Base-by-base conservation (phyloP, 2,113 vertebrate genomes). In the Prinia subflava region DNA sequence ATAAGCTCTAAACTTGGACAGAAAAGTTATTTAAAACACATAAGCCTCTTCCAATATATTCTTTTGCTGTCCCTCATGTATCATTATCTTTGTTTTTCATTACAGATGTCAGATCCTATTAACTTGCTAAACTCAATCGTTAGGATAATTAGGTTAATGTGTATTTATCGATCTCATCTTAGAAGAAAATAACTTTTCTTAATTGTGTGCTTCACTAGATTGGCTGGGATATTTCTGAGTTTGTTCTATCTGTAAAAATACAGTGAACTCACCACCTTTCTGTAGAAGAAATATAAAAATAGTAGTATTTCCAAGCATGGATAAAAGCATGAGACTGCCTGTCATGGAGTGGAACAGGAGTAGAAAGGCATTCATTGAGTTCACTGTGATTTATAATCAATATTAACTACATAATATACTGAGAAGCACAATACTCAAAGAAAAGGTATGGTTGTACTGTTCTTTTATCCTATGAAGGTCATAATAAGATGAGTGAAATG, bases 351-450 rank as follows among this genome's bases (percentile, higher is more conserved):
- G 7, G 19, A 41, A 71, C 53, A 71, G 52, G 42, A 76, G 57
- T 33, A 33, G 47, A 56, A 57, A 46, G 1, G 15, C n/a, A 87
- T 95, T 68, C 47, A 63, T 84, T 67, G 70, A 90, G 85, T n/a
- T 74, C 56, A 47, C 64, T 73, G 56, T 89, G 92, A 96, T 95
- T 95, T 97, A 70, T 88, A 96, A 97, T 97, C 97, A 96, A 95
- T 97, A 93, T 94, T 97, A 97, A 97, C 92, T 73, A 69, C 74
- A 87, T 96, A 94, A 97, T 64, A 79, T 87, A 94, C 84, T 83
- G 77, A 82, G 68, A 95, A 94, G 31, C 28, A 53, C 81, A 80
- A 13, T 90, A 46, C 74, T 94, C 22, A 52, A 65, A 77, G 82
- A 69, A 91, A 78, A 65, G 20, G 49, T 27, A 64, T 80, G 15